These are phyloP conservation scores for Menidia menidia DNA, from an alignment of 2,797 vertebrate species.

Conservation along the genomic window DNA sequence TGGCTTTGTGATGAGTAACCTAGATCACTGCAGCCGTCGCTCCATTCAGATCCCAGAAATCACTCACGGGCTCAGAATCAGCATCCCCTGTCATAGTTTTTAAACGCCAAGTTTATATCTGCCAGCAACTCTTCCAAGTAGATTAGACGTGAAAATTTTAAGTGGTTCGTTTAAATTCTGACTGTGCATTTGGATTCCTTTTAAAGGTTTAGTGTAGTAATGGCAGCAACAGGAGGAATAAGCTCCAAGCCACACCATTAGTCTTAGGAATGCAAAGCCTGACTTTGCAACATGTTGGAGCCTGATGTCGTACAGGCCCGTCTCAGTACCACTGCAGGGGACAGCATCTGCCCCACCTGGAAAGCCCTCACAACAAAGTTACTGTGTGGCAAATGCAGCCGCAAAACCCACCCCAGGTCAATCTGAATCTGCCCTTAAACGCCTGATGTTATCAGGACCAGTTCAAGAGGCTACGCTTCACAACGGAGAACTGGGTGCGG, in stretches of 20 bases:
- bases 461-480: background rate
- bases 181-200: background rate
- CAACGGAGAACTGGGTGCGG: constrained; percentile 28
- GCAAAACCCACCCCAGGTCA: background rate
- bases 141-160: background rate
- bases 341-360: background rate
- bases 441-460: no score
- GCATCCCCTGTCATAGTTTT: background rate
- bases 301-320: constrained; percentile 30
- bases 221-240: background rate
- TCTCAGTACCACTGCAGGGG: constrained; percentile 2
- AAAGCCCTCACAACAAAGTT: background rate
- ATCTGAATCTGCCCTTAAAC: background rate
- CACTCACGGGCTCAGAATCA: background rate
- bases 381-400: background rate
- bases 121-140: rapidly evolving
- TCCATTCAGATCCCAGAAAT: constrained; percentile 27
- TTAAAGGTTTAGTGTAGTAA: background rate
- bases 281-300: constrained; percentile 55
- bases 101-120: background rate
- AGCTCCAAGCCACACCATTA: constrained; percentile 6
- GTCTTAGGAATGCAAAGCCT: constrained; percentile 56
- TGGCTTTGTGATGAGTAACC: constrained; percentile 43
- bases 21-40: constrained; percentile 14
- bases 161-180: background rate